These are phyloP conservation scores for Drosophila parabipectinata DNA, from an alignment of 1,140 invertebrate species.

Conservation along the genomic window DNA sequence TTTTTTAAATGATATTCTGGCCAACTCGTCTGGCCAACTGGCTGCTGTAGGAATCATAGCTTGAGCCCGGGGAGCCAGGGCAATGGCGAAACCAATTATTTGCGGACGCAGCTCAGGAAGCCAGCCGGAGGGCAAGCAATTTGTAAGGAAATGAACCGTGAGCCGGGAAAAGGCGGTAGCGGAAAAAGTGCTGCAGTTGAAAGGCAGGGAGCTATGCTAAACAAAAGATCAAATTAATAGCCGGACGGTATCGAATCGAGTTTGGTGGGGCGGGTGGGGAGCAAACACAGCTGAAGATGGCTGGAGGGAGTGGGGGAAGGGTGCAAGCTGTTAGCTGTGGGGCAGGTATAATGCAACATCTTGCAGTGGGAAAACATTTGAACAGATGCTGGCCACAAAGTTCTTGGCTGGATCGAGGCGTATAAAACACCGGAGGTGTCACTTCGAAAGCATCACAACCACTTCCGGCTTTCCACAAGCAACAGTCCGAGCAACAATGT, in stretches of 20 bases:
- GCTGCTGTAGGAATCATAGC: slow-evolving; percentile 21
- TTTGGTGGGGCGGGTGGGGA: background rate
- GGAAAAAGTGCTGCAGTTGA: slow-evolving; percentile 44
- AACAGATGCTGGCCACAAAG: slow-evolving; percentile 50
- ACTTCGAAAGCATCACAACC: slow-evolving; percentile 61
- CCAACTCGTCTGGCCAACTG: slow-evolving; percentile 22
- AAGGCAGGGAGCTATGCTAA: slow-evolving; percentile 45
- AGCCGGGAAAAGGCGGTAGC: slow-evolving; percentile 6
- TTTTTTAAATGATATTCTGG: slow-evolving; percentile 74
- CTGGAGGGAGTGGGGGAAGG: background rate
- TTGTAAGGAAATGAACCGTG: slow-evolving; percentile 55
- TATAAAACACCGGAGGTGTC: slow-evolving; percentile 52
- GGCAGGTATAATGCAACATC: slow-evolving; percentile 16
- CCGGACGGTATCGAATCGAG: slow-evolving; percentile 33
- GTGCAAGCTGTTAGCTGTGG: background rate
- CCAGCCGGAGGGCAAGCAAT: slow-evolving; percentile 50
- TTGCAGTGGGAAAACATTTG: slow-evolving; percentile 63
- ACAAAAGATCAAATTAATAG: slow-evolving; percentile 81
- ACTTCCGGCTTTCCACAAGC: slow-evolving; percentile 60
- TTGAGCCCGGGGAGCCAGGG: slow-evolving; percentile 13
- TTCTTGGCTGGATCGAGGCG: background rate
- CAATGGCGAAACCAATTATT: slow-evolving; percentile 66
- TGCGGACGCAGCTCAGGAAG: slow-evolving; percentile 24
- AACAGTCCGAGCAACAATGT: slow-evolving; percentile 50
- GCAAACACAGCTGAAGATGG: slow-evolving; percentile 62